Conservation (phyloP, 53 echinoderm and acorn worm genomes). For the Mesocentrotus franciscanus region DNA sequence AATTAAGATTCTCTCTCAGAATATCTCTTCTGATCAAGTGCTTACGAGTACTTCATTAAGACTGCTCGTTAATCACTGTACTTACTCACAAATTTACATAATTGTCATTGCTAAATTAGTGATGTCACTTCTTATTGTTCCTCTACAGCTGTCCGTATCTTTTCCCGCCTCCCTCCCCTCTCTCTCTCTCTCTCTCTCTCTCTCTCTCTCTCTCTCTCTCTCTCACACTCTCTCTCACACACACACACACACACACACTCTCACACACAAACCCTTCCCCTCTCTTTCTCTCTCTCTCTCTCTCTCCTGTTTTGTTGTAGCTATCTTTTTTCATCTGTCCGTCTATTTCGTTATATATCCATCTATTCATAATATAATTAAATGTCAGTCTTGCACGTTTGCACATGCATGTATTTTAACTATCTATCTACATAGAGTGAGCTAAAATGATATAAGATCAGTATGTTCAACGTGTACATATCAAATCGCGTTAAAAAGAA, state of each 20-base stretch:
- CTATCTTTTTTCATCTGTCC: background rate
- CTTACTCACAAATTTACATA: background rate
- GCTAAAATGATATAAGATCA: background rate
- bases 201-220: background rate
- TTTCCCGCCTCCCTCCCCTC: background rate
- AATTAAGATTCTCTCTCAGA: background rate
- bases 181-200: background rate
- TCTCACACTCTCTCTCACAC: too few relatives aligned
- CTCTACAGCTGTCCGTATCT: background rate
- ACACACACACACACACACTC: background rate
- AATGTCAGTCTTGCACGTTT: too few relatives aligned
- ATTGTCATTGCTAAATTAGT: slow-evolving; percentile 8
- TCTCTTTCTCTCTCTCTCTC: background rate
- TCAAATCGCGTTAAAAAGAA: too few relatives aligned
- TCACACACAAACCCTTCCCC: background rate
- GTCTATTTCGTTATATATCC: background rate
- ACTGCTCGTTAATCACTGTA: background rate
- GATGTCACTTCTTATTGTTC: slow-evolving; percentile 12
- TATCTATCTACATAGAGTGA: too few relatives aligned
- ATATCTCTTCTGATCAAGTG: background rate
- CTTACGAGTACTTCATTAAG: background rate
- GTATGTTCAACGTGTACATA: too few relatives aligned
- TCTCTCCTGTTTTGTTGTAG: background rate
- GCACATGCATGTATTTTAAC: too few relatives aligned
- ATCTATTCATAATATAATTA: background rate